phyloP scores from a whole-genome alignment of 2,797 vertebrate species.

The Emydoidea blandingii region DNA sequence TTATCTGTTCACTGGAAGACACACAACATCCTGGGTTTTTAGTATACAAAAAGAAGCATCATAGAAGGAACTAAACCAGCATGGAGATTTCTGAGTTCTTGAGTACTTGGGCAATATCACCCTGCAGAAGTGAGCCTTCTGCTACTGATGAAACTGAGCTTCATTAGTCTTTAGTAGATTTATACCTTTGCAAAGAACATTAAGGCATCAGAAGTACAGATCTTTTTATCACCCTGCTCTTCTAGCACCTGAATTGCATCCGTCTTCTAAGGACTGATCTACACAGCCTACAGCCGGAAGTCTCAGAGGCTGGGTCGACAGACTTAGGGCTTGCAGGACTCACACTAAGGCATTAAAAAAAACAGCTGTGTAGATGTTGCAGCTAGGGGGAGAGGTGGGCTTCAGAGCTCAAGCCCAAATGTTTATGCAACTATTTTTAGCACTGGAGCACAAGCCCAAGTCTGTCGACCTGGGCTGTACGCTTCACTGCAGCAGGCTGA shows the following conservation, averaged over 20 bases:
- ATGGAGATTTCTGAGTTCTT: neutral
- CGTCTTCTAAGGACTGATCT: neutral
- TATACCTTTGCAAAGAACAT: neutral
- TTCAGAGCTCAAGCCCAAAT: neutral
- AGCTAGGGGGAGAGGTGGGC: too few relatives aligned
- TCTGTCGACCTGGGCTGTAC: neutral
- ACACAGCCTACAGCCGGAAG: neutral
- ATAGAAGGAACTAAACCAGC: neutral
- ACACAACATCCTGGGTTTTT: neutral
- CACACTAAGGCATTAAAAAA: neutral
- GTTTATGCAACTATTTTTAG: neutral
- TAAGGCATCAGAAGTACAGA: neutral
- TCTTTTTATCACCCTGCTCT: neutral
- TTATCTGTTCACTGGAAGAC: neutral
- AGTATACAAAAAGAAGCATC: neutral
- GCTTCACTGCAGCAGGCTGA: neutral
- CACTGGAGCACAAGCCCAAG: neutral
- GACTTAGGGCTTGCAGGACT: neutral
- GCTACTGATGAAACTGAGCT: neutral
- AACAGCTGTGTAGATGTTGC: neutral
- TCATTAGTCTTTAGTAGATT: neutral
- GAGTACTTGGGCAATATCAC: neutral
- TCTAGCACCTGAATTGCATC: neutral
- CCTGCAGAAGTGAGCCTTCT: neutral
- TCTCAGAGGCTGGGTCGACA: neutral